Base-by-base conservation (phyloP, 2,888 invertebrate species). In the Mellilla xanthometata region DNA sequence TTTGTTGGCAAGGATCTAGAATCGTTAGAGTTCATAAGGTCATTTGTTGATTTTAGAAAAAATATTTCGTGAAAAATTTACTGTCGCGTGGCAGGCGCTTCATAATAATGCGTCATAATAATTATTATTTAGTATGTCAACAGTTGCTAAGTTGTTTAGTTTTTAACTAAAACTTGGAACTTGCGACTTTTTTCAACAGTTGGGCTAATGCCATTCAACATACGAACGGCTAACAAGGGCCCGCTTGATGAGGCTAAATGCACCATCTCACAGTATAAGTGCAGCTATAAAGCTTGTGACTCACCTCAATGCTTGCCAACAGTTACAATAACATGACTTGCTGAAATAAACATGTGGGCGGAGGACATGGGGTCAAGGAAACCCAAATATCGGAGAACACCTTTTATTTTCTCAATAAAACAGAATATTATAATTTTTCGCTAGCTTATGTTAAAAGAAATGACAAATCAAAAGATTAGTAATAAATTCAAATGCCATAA, bases 371-470 rank as follows among this genome's bases (percentile, higher is more conserved):
- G 61, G 56, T 65, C 59, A 81, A 75, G 59, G 58, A 81, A 82
- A 81, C 76, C 79, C 73, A 64, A 67, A 62, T 69, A 60, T 69
- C 69, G 70, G 80, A 81, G 86, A 84, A 86, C 81, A 80, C 74
- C 72, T 79, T 86, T 88, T 83, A 82, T 86, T 81, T 75, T 84
- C 76, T 84, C 78, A 81, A 75, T 84, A 86, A 86, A 89, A 88
- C 87, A 85, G 82, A 83, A 85, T 83, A 78, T 83, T 84, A 83
- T 84, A 86, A 84, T 83, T 85, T 82, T 77, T 76, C 77, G 82
- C 83, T 87, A 86, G 80, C 76, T 83, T 83, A 85, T 61, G 76
- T 83, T 81, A 83, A 79, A 68, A 76, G 66, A 69, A 75, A 72
- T 74, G 65, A 71, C 68, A 76, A 80, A 73, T 72, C 57, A 73